Evolutionary conservation across 2,113 vertebrate genomes (phyloP).

Genomic region (Crypturellus undulatus): DNA sequence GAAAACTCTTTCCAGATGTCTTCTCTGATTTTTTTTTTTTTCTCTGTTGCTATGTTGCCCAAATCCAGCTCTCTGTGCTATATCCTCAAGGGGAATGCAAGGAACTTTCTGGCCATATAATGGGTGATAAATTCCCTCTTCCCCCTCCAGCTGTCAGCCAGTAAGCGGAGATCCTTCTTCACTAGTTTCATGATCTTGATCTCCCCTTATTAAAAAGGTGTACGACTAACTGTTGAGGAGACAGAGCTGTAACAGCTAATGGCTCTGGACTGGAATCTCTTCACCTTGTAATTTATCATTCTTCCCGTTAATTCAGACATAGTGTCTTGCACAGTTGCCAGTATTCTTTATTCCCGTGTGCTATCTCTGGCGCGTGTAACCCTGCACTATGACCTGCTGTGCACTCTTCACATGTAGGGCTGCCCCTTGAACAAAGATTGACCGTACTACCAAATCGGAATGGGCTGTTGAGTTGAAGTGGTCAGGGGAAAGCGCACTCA

Average conservation of each 20-base stretch:
- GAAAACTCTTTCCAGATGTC: not conserved
- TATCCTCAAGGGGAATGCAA: not conserved
- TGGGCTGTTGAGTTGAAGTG: not conserved
- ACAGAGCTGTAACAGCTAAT: not conserved
- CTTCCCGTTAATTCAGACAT: not conserved
- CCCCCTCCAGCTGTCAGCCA: not conserved
- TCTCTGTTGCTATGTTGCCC: not conserved
- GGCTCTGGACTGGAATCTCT: not conserved
- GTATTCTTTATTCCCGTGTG: not conserved
- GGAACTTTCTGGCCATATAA: not conserved
- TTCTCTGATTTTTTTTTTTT: not conserved
- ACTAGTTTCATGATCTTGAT: not conserved
- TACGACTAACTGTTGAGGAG: not conserved
- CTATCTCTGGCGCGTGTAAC: accelerated
- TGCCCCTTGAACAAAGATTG: not conserved
- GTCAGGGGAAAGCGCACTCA: not conserved
- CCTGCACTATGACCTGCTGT: not conserved
- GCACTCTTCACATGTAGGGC: not conserved
- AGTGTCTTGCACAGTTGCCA: not conserved
- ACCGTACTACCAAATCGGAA: not conserved
- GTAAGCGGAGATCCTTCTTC: not conserved
- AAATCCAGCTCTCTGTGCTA: not conserved
- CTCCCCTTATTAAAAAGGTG: not conserved
- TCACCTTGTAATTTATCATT: not conserved
- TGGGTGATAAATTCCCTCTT: not conserved